Evolutionary conservation across 2,888 invertebrate species (phyloP).

Genomic region (Dorcus parallelipipedus): DNA sequence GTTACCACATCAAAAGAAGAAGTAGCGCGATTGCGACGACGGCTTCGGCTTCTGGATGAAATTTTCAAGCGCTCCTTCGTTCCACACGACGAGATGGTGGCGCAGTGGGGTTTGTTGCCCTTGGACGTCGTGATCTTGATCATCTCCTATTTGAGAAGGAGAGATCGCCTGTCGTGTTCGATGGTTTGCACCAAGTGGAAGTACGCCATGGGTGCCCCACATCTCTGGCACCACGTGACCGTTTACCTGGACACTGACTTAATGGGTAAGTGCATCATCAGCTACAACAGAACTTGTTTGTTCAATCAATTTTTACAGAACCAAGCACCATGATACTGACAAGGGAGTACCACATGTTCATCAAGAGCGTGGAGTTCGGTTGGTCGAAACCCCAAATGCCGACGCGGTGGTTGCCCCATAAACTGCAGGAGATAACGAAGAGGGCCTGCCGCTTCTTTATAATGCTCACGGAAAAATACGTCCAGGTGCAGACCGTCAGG

Average conservation of each 20-base stretch:
- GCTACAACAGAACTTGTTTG: background rate
- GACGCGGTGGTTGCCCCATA: constrained; percentile 43
- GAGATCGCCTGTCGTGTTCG: constrained; percentile 39
- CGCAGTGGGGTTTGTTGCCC: constrained; percentile 33
- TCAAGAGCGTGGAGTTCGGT: constrained; percentile 49
- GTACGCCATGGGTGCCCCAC: constrained; percentile 32
- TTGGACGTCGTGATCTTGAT: constrained; percentile 37
- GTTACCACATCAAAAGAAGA: too few relatives aligned
- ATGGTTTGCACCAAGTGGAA: constrained; percentile 40
- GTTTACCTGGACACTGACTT: constrained; percentile 41
- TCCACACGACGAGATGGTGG: too few relatives aligned
- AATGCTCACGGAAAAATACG: constrained; percentile 35
- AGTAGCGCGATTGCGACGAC: too few relatives aligned
- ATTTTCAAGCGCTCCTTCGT: too few relatives aligned
- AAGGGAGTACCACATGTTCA: constrained; percentile 47
- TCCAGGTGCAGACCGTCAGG: constrained; percentile 47
- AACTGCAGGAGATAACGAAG: constrained; percentile 45
- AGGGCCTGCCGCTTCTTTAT: constrained; percentile 40
- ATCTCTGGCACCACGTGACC: constrained; percentile 38
- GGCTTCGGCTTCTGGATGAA: too few relatives aligned
- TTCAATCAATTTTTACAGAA: constrained; percentile 32
- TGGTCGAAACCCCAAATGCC: constrained; percentile 49
- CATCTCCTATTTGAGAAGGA: constrained; percentile 35
- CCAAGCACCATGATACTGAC: constrained; percentile 37
- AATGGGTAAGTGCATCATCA: constrained; percentile 25